A percentile compares a stretch with the other conserved stretches of the same genome.
These are phyloP conservation scores for Harpegnathos saltator DNA, from an alignment of 1,140 invertebrate genomes.

Conservation along the genomic window DNA sequence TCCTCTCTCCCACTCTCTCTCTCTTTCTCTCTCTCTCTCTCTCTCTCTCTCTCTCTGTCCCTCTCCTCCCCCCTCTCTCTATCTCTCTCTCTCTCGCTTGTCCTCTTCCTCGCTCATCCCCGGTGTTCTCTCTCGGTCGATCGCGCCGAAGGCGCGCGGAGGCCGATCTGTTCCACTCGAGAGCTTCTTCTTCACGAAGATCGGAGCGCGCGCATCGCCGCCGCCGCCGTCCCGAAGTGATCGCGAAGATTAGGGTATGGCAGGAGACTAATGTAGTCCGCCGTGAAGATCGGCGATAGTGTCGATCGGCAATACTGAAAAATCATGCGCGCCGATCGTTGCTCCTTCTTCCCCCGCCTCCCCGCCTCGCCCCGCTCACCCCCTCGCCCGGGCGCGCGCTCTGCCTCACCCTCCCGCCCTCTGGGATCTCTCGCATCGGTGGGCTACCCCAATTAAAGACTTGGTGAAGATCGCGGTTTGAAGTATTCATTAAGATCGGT, in stretches of 20 bases:
- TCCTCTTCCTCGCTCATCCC: no score
- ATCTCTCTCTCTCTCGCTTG: background rate
- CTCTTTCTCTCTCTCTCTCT: background rate
- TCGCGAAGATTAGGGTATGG: conserved; percentile 49
- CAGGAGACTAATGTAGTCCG: conserved; percentile 49
- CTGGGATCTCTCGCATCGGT: conserved; percentile 29
- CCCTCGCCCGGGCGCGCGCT: no score
- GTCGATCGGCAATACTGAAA: conserved; percentile 56
- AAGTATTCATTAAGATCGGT: conserved; percentile 57
- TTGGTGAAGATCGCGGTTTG: conserved; percentile 27
- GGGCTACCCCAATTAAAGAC: conserved; percentile 53
- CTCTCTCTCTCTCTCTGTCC: background rate
- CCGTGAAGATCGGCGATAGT: conserved; percentile 24
- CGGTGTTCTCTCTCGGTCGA: conserved; percentile 5
- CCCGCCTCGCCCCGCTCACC: background rate
- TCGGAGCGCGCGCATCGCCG: conserved; percentile 14
- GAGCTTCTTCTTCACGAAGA: conserved; percentile 38
- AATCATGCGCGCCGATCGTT: conserved; percentile 53
- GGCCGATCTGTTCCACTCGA: conserved; percentile 52
- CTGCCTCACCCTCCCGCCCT: background rate
- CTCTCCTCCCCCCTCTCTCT: background rate
- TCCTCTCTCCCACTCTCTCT: background rate
- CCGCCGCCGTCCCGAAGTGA: conserved; percentile 42
- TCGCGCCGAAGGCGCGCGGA: conserved; percentile 39
- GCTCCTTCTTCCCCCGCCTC: background rate